Percentiles rank a stretch among this genome's conserved stretches.
Evolutionary conservation across 2,888 invertebrate species (phyloP).

Genomic region (Eilema griseolum): DNA sequence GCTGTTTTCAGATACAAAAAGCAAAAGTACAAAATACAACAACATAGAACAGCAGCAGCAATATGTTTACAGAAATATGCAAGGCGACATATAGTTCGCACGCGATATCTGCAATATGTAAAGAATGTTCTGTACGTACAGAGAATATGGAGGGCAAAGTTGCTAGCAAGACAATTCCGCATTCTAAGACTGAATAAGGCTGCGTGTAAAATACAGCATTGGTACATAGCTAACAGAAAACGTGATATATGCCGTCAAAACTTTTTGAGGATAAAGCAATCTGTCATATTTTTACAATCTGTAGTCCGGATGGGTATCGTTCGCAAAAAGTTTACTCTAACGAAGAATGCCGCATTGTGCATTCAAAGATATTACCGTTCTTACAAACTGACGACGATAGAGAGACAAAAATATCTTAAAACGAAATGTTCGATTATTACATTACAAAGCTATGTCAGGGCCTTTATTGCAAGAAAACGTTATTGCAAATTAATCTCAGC

Average conservation of each 20-base stretch:
- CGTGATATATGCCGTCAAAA: constrained; percentile 60
- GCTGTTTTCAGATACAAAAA: constrained; percentile 63
- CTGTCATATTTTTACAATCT: constrained; percentile 70
- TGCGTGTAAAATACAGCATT: constrained; percentile 71
- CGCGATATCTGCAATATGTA: constrained; percentile 57
- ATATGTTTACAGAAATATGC: constrained; percentile 64
- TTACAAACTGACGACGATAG: constrained; percentile 55
- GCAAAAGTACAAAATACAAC: constrained; percentile 45
- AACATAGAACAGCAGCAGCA: constrained; percentile 56
- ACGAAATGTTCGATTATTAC: constrained; percentile 55
- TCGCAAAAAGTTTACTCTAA: constrained; percentile 57
- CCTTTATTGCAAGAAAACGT: constrained; percentile 41
- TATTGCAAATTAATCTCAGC: constrained; percentile 58
- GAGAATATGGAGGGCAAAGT: constrained; percentile 75
- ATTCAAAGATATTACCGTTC: constrained; percentile 79
- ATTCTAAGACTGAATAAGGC: constrained; percentile 66
- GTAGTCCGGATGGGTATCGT: constrained; percentile 66
- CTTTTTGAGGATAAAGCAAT: constrained; percentile 62
- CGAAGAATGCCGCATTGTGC: constrained; percentile 57
- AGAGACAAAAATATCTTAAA: constrained; percentile 58
- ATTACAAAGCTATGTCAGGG: constrained; percentile 47
- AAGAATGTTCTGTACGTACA: constrained; percentile 9
- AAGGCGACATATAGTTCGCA: constrained; percentile 57
- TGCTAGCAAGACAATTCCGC: constrained; percentile 68
- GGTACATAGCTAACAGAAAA: constrained; percentile 68